phyloP scores from a whole-genome alignment of 1,140 invertebrate species.

The Popillia japonica region DNA sequence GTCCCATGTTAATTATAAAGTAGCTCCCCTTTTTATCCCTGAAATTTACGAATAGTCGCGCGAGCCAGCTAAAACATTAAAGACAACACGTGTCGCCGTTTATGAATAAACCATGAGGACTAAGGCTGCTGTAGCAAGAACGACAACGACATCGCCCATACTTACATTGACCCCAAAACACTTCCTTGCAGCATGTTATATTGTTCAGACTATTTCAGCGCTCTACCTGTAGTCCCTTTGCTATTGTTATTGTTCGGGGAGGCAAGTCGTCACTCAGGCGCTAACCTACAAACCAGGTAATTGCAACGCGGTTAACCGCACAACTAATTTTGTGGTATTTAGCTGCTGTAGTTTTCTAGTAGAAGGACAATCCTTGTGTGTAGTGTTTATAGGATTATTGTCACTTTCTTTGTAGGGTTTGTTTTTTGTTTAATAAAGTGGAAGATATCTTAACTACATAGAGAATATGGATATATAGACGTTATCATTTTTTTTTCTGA shows the following conservation, averaged over 20 bases:
- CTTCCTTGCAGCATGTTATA: not conserved
- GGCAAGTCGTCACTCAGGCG: not conserved
- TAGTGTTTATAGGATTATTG: no score
- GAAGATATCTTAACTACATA: no score
- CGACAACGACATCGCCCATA: slow-evolving; percentile 19
- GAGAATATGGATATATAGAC: no score
- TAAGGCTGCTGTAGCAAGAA: slow-evolving; percentile 20
- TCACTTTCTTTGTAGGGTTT: no score
- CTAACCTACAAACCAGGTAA: slow-evolving; percentile 12
- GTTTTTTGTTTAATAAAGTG: no score
- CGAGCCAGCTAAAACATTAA: slow-evolving; percentile 14
- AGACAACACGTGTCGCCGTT: slow-evolving; percentile 14
- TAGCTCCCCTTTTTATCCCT: not conserved
- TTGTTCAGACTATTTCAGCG: slow-evolving; percentile 11
- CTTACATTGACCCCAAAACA: slow-evolving; percentile 14
- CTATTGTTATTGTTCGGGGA: slow-evolving; percentile 19
- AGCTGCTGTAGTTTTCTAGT: not conserved
- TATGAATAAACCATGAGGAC: slow-evolving; percentile 24
- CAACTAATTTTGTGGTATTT: not conserved
- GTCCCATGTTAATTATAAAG: not conserved
- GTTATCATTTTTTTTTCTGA: no score
- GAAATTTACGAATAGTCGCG: slow-evolving; percentile 17
- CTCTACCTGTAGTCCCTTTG: slow-evolving; percentile 13
- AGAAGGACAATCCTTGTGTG: not conserved
- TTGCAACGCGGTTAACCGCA: not conserved